These are phyloP conservation scores for Apostichopus leukothele DNA, from an alignment of 53 echinoderm and acorn worm species.

Conservation along the genomic window DNA sequence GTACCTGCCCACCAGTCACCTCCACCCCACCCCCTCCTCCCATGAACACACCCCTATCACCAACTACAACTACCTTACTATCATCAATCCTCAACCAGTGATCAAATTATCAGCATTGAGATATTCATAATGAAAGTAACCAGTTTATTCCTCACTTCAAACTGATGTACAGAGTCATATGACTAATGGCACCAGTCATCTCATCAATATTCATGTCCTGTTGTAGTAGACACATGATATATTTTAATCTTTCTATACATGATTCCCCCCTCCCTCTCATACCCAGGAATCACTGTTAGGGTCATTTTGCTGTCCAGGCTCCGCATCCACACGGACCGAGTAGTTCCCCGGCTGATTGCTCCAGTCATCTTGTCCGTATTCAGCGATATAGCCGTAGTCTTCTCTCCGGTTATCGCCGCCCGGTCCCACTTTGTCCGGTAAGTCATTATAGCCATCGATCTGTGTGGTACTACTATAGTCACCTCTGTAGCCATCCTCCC, in stretches of 20 bases:
- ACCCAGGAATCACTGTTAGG: conserved; percentile 37
- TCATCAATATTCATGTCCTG: no score
- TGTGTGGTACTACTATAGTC: background rate
- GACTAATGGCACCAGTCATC: no score
- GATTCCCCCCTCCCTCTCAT: background rate
- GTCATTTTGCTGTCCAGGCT: background rate
- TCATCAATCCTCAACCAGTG: no score
- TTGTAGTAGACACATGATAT: no score
- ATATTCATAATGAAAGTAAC: no score
- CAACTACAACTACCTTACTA: no score
- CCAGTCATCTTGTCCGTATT: conserved; percentile 17
- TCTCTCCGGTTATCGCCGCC: background rate
- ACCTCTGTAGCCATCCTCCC: background rate
- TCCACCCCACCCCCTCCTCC: no score
- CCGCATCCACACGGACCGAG: background rate
- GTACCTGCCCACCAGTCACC: no score
- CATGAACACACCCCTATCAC: no score
- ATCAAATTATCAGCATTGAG: no score
- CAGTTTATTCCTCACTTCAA: no score
- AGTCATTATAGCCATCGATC: background rate
- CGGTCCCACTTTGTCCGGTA: background rate
- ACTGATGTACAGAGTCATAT: no score
- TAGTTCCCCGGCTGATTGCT: conserved; percentile 17
- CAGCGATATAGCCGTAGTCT: background rate
- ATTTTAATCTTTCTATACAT: background rate